Percentiles rank a stretch among this genome's conserved stretches.
Evolutionary conservation across 2,888 invertebrate species (phyloP).

Genomic region (Clivina fossor): DNA sequence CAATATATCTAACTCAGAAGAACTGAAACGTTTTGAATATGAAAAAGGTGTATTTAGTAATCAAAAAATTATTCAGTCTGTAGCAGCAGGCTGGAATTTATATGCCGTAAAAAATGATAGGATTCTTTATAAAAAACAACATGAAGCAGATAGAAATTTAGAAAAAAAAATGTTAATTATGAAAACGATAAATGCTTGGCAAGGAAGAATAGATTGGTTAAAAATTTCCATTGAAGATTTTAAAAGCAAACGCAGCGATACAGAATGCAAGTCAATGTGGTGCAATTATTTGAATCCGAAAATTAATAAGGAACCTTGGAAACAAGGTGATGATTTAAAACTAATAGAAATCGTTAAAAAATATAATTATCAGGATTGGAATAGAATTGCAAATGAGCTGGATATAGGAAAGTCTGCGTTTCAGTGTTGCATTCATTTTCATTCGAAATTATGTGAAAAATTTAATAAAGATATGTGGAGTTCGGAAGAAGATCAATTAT

Average conservation of each 20-base stretch:
- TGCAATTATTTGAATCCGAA: conserved; percentile 68
- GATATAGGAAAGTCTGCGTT: conserved; percentile 65
- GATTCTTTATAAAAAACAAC: conserved; percentile 1
- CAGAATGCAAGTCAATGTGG: conserved; percentile 73
- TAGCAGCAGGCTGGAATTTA: conserved; percentile 8
- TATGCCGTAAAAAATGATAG: not conserved
- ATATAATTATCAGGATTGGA: conserved; percentile 66
- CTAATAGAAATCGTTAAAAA: conserved; percentile 51
- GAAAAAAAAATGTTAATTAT: conserved; percentile 4
- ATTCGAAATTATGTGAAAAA: conserved; percentile 54
- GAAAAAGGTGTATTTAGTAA: conserved; percentile 9
- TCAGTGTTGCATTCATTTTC: conserved; percentile 69
- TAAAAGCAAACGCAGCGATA: conserved; percentile 60
- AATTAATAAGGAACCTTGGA: conserved; percentile 63
- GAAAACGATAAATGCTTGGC: conserved; percentile 10
- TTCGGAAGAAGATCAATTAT: conserved; percentile 65
- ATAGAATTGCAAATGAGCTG: conserved; percentile 60
- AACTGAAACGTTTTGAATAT: not conserved
- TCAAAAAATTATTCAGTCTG: not conserved
- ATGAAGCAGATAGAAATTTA: not conserved
- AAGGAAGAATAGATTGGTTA: conserved; percentile 57
- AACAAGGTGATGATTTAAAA: conserved; percentile 54
- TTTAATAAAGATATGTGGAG: conserved; percentile 61
- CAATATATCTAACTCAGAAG: conserved; percentile 7
- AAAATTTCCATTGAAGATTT: conserved; percentile 54